A percentile compares a stretch with the other conserved stretches of the same genome.
Conservation (phyloP, 2,888 invertebrate species). For the Chelonus formosanus region DNA sequence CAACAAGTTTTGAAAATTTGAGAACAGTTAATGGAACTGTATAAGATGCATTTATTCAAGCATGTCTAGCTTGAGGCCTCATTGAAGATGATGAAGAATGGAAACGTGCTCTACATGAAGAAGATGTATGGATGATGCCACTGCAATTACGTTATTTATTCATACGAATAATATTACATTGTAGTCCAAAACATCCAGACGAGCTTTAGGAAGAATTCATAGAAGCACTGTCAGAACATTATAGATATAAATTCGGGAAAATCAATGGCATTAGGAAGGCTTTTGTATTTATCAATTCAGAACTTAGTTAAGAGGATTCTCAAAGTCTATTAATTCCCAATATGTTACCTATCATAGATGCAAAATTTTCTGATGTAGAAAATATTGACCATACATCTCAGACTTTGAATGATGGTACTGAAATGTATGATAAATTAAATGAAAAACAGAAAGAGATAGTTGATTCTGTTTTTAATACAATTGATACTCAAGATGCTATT, state of each 20-base stretch:
- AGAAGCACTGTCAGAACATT: constrained; percentile 36
- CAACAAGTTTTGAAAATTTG: constrained; percentile 48
- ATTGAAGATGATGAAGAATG: constrained; percentile 13
- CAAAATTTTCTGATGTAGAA: too few species aligned
- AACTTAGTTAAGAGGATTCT: not conserved
- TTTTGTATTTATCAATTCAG: not conserved
- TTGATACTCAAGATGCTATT: too few species aligned
- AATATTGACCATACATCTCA: too few species aligned
- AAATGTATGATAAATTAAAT: too few species aligned
- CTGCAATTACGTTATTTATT: constrained; percentile 9
- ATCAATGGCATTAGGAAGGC: not conserved
- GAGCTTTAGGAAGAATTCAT: constrained; percentile 44
- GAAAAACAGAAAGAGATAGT: too few species aligned
- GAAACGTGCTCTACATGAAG: constrained; percentile 43
- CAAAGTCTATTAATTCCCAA: not conserved
- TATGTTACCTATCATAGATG: not conserved
- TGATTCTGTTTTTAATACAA: too few species aligned
- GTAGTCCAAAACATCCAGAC: constrained; percentile 37
- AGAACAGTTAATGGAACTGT: constrained; percentile 46
- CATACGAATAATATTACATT: constrained; percentile 35
- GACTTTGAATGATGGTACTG: too few species aligned
- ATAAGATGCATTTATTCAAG: constrained; percentile 22
- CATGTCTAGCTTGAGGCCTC: not conserved
- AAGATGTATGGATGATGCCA: constrained; percentile 16
- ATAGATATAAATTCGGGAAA: constrained; percentile 3